Conservation (phyloP, 2,113 vertebrate genomes). For the Tachysurus vachellii region DNA sequence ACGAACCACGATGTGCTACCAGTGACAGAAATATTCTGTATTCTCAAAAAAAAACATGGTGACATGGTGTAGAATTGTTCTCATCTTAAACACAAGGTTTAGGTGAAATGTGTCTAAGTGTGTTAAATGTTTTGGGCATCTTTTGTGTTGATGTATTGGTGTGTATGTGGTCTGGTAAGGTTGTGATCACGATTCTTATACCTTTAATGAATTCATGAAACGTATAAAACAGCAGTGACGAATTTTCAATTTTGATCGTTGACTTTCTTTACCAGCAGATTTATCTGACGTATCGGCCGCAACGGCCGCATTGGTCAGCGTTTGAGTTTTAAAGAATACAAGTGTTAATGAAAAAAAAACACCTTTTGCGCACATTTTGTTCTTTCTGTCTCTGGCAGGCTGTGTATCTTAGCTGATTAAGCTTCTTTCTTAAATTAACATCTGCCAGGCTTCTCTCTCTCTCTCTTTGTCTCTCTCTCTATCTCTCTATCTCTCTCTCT, state of each 20-base stretch:
- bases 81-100: neutral
- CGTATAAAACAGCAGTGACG: neutral
- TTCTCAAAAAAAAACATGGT: no score
- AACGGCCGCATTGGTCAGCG: neutral
- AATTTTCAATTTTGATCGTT: neutral
- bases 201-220: neutral
- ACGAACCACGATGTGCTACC: neutral
- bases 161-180: neutral
- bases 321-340: neutral
- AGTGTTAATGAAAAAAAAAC: neutral
- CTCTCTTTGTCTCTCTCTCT: slow-evolving; percentile 9
- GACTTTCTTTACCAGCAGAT: neutral
- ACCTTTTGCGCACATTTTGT: neutral
- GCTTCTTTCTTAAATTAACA: slow-evolving; percentile 5
- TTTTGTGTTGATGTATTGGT: neutral
- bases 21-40: neutral
- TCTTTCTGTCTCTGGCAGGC: neutral
- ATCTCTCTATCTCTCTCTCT: slow-evolving; percentile 16
- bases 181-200: neutral
- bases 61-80: neutral
- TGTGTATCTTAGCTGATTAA: slow-evolving; percentile 3
- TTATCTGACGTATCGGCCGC: neutral
- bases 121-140: neutral
- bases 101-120: neutral
- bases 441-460: slow-evolving; percentile 10